These are phyloP conservation scores for Eidolon dupreanum DNA, from an alignment of 2,797 vertebrate species.

Conservation along the genomic window DNA sequence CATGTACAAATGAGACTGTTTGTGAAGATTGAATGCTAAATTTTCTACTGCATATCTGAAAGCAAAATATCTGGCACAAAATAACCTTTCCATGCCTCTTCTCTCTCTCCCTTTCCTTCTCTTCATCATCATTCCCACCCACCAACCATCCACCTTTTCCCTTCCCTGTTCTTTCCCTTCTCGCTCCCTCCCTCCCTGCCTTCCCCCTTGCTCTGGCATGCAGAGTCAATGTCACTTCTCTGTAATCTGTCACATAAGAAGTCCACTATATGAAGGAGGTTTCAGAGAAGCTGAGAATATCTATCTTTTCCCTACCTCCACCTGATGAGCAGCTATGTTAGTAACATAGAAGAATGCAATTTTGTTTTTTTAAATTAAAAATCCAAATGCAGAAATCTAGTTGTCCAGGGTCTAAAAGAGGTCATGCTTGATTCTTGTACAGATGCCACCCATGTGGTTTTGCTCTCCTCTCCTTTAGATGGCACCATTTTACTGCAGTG, in stretches of 20 bases:
- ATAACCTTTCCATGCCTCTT: neutral
- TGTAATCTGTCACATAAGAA: neutral
- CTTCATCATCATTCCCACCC: rapidly evolving
- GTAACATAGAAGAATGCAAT: neutral
- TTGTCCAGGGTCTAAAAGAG: neutral
- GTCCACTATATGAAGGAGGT: neutral
- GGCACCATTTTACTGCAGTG: constrained; percentile 84
- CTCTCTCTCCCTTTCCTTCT: neutral
- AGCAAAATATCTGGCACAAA: neutral
- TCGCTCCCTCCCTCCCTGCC: neutral
- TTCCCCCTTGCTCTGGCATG: neutral
- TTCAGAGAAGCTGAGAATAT: neutral
- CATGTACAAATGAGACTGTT: neutral
- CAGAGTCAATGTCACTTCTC: neutral
- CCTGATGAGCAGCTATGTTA: neutral
- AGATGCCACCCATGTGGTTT: neutral
- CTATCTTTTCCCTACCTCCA: neutral
- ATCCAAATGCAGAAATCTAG: neutral
- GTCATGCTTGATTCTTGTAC: no score
- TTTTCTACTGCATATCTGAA: neutral
- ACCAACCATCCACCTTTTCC: rapidly evolving
- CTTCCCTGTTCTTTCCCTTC: neutral
- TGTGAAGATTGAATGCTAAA: neutral
- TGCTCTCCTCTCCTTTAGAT: constrained; percentile 84
- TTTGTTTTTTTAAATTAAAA: neutral